phyloP scores from a whole-genome alignment of 2,888 invertebrate genomes.

The Oscheius sp. region DNA sequence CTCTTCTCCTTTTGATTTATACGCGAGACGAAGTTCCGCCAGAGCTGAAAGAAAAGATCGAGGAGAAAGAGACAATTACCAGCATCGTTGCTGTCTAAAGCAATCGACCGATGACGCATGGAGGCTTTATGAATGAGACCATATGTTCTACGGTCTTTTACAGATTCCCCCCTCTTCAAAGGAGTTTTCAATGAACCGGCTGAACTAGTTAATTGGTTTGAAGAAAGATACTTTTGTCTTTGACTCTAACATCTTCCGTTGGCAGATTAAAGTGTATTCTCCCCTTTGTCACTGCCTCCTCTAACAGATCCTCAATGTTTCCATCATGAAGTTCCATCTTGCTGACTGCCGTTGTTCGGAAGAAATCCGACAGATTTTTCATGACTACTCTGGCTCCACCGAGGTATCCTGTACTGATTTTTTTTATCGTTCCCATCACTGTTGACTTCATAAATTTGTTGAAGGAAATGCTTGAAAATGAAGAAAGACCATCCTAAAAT shows the following conservation, averaged over 20 bases:
- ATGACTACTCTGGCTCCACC: conserved; percentile 94
- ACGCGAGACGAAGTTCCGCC: conserved; percentile 56
- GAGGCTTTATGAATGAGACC: conserved; percentile 63
- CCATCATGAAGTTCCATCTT: conserved; percentile 79
- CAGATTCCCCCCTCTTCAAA: conserved; percentile 53
- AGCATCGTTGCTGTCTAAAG: conserved; percentile 65
- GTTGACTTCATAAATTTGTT: conserved; percentile 61
- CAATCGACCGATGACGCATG: conserved; percentile 68
- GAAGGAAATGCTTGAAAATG: conserved; percentile 52
- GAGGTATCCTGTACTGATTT: conserved; percentile 95
- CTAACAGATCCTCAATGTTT: conserved; percentile 34
- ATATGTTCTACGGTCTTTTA: conserved; percentile 61
- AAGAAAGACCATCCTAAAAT: conserved; percentile 52
- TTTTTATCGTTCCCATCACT: conserved; percentile 96
- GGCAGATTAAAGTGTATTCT: conserved; percentile 47
- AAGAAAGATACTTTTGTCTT: conserved; percentile 15
- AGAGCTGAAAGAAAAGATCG: conserved; percentile 41
- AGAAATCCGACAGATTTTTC: conserved; percentile 91
- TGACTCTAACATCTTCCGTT: conserved; percentile 37
- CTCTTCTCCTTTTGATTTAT: conserved; percentile 30
- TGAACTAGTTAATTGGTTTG: neutral
- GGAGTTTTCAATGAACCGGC: neutral
- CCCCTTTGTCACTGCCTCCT: conserved; percentile 30
- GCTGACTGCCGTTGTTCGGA: conserved; percentile 95
- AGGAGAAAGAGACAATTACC: conserved; percentile 35